Base-by-base conservation (phyloP, 2,797 vertebrate genomes). In the Sebastes nivosus region DNA sequence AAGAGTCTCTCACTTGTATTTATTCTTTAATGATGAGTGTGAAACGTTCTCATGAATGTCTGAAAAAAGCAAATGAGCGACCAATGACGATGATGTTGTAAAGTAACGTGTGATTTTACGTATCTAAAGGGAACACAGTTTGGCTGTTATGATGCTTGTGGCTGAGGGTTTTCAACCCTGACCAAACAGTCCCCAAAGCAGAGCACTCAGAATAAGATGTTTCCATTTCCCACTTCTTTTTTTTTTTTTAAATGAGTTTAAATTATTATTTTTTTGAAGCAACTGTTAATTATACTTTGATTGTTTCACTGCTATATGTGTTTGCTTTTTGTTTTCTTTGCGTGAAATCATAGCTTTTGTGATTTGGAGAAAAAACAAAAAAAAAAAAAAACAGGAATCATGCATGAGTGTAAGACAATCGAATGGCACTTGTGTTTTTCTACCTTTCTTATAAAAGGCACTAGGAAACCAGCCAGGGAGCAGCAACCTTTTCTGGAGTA, bases 1-100 rank as follows among this genome's bases (percentile, higher is more conserved):
- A 63, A 75, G 72, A 78, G 27, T 52, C 46, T 72, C 71, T 72
- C 46, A 72, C 61, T 24, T 67, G 42, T 90, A 81, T 88, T 87
- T 86, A 82, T 92, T 93, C 88, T 94, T 88, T 88, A 79, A 93
- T 89, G 90, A 93, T 89, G 91, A 90, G 91, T 89, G 88, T 91
- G 83, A 87, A 85, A 83, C 90, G 81, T 90, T 89, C 75, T 88
- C 65, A 79, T 70, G 84, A 91, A 83, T 88, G 89, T 91, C 74
- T 90, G 59, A 72, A 80, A 61, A 83, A 83, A 80, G 80, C 73
- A 88, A 84, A 50, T 7, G 61, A 88, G 79, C 65, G 81, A 89
- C 79, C 82, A 50, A 72, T 81, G 87, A 74, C 32, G 24, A 77
- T 55, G 57, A 57, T 79, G 82, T 82, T 80, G 66, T 80, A 24